Conservation (phyloP, 2,113 vertebrate genomes). For the Lontra canadensis region DNA sequence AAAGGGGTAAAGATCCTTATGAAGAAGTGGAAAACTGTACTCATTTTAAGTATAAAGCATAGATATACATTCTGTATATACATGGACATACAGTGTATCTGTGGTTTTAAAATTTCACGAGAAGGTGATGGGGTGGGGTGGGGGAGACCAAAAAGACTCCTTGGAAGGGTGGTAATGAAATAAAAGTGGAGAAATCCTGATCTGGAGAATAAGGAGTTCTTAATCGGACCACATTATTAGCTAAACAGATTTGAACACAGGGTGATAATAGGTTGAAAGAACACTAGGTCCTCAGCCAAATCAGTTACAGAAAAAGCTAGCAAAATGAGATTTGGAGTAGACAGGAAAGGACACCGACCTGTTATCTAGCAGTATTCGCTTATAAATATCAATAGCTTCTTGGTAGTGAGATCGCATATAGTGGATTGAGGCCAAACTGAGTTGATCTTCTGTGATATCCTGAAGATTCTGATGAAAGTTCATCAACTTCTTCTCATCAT, state of each 20-base stretch:
- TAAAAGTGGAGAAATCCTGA: background rate
- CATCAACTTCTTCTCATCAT: slow-evolving; percentile 97
- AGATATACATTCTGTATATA: background rate
- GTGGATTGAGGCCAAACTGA: slow-evolving; percentile 98
- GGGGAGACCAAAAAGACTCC: background rate
- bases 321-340: background rate
- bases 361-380: slow-evolving; percentile 94
- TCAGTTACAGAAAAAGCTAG: background rate
- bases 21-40: background rate
- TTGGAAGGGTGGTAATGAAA: background rate
- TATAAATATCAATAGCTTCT: slow-evolving; percentile 98
- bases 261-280: background rate
- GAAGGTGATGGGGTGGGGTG: background rate
- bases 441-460: slow-evolving; percentile 97
- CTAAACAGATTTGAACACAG: background rate
- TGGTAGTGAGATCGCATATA: slow-evolving; percentile 99
- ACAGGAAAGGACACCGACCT: slow-evolving; percentile 83
- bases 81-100: background rate
- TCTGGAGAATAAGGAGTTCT: background rate
- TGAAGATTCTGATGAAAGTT: slow-evolving; percentile 97
- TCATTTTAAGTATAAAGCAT: slow-evolving; percentile 4
- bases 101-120: background rate
- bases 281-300: background rate
- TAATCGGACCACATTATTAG: background rate
- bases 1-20: background rate